phyloP scores from a whole-genome alignment of 1,140 invertebrate species.

The Anagrus nilaparvatae region DNA sequence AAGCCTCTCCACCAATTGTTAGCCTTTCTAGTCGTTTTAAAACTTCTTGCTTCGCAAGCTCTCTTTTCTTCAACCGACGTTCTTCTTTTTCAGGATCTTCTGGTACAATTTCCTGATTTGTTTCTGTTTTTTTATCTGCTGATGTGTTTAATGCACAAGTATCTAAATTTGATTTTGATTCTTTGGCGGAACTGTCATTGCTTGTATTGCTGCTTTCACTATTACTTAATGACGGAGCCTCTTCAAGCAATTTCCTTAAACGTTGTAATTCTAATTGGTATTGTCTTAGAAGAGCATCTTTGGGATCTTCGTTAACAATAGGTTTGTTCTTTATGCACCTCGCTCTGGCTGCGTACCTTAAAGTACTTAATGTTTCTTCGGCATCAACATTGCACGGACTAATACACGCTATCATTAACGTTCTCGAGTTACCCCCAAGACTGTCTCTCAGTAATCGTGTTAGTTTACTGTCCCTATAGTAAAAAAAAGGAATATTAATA shows the following conservation, averaged over 20 bases:
- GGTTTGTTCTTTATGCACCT: constrained; percentile 93
- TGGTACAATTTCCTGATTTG: constrained; percentile 20
- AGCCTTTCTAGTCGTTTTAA: constrained; percentile 32
- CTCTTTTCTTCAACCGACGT: constrained; percentile 28
- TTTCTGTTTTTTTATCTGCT: too few species aligned
- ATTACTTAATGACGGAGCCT: too few species aligned
- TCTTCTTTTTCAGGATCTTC: constrained; percentile 28
- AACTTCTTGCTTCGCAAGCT: constrained; percentile 35
- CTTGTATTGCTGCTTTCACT: too few species aligned
- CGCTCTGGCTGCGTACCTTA: constrained; percentile 81
- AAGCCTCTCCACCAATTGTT: constrained; percentile 38
- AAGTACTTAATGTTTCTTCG: constrained; percentile 81
- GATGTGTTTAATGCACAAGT: too few species aligned
- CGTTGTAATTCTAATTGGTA: constrained; percentile 81
- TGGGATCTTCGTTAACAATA: constrained; percentile 86
- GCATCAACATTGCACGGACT: constrained; percentile 83
- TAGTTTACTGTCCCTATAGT: constrained; percentile 84
- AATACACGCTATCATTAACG: constrained; percentile 88
- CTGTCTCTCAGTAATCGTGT: constrained; percentile 81
- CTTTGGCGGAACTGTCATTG: too few species aligned
- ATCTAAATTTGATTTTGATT: too few species aligned
- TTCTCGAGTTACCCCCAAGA: constrained; percentile 90
- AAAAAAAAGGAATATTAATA: background rate
- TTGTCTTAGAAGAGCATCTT: constrained; percentile 77
- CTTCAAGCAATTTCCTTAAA: constrained; percentile 58